Conservation (phyloP, 2,888 invertebrate genomes). For the Caenorhabditis parvicauda region DNA sequence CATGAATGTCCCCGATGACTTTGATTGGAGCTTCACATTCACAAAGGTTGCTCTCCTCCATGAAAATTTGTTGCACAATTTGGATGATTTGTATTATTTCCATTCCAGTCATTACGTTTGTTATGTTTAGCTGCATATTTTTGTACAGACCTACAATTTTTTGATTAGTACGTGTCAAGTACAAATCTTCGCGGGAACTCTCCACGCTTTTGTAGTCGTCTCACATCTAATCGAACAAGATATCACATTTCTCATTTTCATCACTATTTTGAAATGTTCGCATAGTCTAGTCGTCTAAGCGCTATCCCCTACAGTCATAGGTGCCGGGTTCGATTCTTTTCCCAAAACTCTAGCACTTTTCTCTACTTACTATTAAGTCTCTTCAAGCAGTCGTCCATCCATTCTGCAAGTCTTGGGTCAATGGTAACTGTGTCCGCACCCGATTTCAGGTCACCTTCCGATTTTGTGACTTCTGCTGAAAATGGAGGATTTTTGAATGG, state of each 20-base stretch:
- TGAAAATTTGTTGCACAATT: slow-evolving; percentile 27
- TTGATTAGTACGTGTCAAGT: neutral
- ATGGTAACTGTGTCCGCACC: neutral
- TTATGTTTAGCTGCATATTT: slow-evolving; percentile 27
- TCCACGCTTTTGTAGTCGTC: no score
- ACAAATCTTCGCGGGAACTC: neutral
- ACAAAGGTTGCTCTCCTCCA: slow-evolving; percentile 43
- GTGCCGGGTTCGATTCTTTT: no score
- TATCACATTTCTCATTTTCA: no score
- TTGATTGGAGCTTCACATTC: slow-evolving; percentile 54
- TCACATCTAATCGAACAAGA: no score
- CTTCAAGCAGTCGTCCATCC: slow-evolving; percentile 46
- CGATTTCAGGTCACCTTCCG: neutral
- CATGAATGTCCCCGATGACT: slow-evolving; percentile 54
- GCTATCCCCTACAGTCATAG: no score
- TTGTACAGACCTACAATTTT: slow-evolving; percentile 30
- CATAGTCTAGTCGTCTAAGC: no score
- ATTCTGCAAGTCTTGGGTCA: slow-evolving; percentile 16
- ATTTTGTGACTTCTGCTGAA: no score
- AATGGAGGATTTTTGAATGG: no score
- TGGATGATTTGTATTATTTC: slow-evolving; percentile 43
- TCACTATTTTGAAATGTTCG: no score
- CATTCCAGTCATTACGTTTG: slow-evolving; percentile 29
- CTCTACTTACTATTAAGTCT: slow-evolving; percentile 31
- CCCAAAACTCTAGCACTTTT: no score